Evolutionary conservation across 1,140 invertebrate genomes (phyloP).

Genomic region (Coenobita brevimanus): DNA sequence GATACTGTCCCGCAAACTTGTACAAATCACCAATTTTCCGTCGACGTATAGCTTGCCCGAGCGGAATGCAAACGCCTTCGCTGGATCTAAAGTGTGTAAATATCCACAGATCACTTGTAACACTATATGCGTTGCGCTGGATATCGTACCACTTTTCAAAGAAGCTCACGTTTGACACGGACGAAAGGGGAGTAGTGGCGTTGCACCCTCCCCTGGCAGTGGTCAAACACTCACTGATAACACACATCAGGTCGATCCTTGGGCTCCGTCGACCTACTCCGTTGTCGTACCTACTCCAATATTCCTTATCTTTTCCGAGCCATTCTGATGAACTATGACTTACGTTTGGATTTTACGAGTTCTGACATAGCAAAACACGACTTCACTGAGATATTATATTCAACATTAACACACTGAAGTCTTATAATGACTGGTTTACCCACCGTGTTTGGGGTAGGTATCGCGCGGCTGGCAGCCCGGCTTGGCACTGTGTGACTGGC

Average conservation of each 20-base stretch:
- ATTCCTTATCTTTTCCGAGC: not conserved
- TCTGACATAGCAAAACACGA: not conserved
- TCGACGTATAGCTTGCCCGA: not conserved
- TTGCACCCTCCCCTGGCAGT: conserved; percentile 38
- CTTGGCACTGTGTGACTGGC: conserved; percentile 52
- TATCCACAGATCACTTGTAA: conserved; percentile 37
- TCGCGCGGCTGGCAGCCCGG: conserved; percentile 52
- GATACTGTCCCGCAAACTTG: conserved; percentile 20
- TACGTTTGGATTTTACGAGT: not conserved
- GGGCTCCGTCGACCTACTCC: conserved; percentile 32
- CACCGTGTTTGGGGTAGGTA: not conserved
- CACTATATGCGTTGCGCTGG: conserved; percentile 17
- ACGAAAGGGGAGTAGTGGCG: conserved; percentile 35
- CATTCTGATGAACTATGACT: not conserved
- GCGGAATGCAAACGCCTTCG: not conserved
- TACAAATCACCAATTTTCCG: not conserved
- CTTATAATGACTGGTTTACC: no score
- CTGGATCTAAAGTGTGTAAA: not conserved
- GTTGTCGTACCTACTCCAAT: conserved; percentile 38
- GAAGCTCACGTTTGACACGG: conserved; percentile 49
- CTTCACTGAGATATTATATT: no score
- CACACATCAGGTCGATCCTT: conserved; percentile 64
- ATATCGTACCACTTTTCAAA: conserved; percentile 39
- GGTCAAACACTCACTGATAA: conserved; percentile 64
- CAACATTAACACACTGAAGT: no score